Evolutionary conservation across 2,113 vertebrate species (phyloP).

Genomic region (Andinoacara biseriatus): DNA sequence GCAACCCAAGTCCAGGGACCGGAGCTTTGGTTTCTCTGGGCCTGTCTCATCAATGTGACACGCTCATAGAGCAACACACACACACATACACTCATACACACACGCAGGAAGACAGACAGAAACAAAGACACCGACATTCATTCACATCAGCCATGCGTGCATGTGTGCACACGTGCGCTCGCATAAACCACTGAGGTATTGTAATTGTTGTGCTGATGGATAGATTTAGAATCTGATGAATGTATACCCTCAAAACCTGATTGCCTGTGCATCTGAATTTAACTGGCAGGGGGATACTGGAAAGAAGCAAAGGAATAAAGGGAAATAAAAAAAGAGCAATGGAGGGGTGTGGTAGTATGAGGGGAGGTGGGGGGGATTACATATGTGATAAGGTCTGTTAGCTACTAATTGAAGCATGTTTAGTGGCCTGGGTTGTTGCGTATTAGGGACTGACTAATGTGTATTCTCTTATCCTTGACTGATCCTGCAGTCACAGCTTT

Average conservation of each 20-base stretch:
- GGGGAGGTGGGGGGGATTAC: conserved; percentile 10
- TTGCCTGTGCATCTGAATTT: conserved; percentile 42
- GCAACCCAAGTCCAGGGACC: conserved; percentile 24
- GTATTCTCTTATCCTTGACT: conserved; percentile 16
- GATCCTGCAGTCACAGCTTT: conserved; percentile 41
- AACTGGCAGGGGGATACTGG: conserved; percentile 6
- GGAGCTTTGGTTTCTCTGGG: conserved; percentile 46
- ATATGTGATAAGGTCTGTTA: conserved; percentile 36
- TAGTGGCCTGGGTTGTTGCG: conserved; percentile 12
- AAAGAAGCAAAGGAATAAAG: conserved; percentile 15
- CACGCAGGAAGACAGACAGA: conserved; percentile 19
- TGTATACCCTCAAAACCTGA: conserved; percentile 44
- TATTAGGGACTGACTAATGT: conserved; percentile 17
- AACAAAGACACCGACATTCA: conserved; percentile 37
- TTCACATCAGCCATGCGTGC: conserved; percentile 11
- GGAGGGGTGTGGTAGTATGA: conserved; percentile 15
- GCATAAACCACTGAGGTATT: conserved; percentile 9
- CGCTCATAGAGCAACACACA: conserved; percentile 22
- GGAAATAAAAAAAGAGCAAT: not conserved
- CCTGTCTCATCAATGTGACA: conserved; percentile 78
- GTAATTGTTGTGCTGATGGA: not conserved
- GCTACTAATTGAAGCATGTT: conserved; percentile 48
- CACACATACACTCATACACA: not conserved
- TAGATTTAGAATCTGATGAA: conserved; percentile 39
- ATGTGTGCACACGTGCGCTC: not conserved